A percentile compares a stretch with the other conserved stretches of the same genome.
These are phyloP conservation scores for Aculops lycopersici DNA, from an alignment of 1,140 invertebrate genomes.

Conservation along the genomic window DNA sequence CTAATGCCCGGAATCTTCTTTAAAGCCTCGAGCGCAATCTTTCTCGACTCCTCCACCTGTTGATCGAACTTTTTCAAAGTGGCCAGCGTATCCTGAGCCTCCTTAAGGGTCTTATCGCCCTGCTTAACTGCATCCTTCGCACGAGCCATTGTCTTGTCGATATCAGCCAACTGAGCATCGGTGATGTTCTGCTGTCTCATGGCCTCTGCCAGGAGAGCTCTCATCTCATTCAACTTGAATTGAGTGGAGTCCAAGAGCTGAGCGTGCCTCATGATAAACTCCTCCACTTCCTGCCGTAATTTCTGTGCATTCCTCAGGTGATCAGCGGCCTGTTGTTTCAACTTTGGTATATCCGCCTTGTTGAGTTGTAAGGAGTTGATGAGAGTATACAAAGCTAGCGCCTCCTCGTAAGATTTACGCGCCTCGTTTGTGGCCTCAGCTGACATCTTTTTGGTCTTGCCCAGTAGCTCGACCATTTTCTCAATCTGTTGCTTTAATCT, in stretches of 20 bases:
- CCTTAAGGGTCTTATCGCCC: conserved; percentile 46
- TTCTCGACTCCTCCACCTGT: conserved; percentile 42
- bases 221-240: conserved; percentile 13
- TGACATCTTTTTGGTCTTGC: conserved; percentile 29
- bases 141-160: conserved; percentile 30
- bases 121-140: conserved; percentile 44
- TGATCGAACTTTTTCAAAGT: conserved; percentile 57
- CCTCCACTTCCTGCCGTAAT: conserved; percentile 17
- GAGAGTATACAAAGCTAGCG: conserved; percentile 35
- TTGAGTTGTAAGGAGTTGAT: conserved; percentile 39
- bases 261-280: conserved; percentile 24
- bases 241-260: conserved; percentile 15
- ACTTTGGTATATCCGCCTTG: conserved; percentile 27
- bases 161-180: conserved; percentile 29
- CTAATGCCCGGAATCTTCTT: conserved; percentile 25
- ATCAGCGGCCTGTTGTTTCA: conserved; percentile 4
- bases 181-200: conserved; percentile 24
- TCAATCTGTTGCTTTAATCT: conserved; percentile 26
- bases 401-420: conserved; percentile 36
- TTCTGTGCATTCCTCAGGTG: conserved; percentile 4
- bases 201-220: conserved; percentile 19
- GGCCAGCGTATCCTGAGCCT: conserved; percentile 49
- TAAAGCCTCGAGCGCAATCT: conserved; percentile 32
- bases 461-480: conserved; percentile 11
- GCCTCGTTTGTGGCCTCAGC: conserved; percentile 34